phyloP scores from a whole-genome alignment of 2,888 invertebrate genomes.

The Tethea ocularis region DNA sequence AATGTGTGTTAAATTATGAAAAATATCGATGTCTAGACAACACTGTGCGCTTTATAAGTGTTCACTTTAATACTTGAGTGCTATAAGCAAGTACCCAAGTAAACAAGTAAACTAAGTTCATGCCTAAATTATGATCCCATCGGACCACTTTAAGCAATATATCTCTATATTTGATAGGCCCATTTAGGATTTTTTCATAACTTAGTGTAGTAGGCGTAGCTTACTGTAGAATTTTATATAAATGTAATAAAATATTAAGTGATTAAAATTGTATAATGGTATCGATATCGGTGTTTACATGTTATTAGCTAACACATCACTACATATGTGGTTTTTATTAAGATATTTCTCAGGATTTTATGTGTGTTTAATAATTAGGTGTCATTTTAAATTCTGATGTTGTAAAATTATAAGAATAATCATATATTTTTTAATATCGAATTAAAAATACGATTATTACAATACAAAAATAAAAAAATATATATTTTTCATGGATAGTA shows the following conservation, averaged over 20 bases:
- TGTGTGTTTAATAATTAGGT: slow-evolving; percentile 32
- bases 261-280: slow-evolving; percentile 10
- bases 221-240: slow-evolving; percentile 41
- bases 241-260: slow-evolving; percentile 14
- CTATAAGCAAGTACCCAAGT: slow-evolving; percentile 23
- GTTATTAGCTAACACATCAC: slow-evolving; percentile 8
- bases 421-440: slow-evolving; percentile 12
- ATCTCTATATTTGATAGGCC: slow-evolving; percentile 72
- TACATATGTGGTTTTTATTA: background rate
- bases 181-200: slow-evolving; percentile 62
- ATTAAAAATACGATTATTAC: background rate
- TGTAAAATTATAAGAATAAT: slow-evolving; percentile 20
- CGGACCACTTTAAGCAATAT: slow-evolving; percentile 82
- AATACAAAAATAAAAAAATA: too few species aligned
- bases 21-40: background rate
- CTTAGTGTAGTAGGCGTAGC: slow-evolving; percentile 65
- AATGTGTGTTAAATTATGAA: background rate
- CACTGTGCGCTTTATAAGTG: slow-evolving; percentile 12
- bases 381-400: slow-evolving; percentile 19
- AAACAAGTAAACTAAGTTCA: slow-evolving; percentile 50
- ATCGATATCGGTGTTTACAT: slow-evolving; percentile 12
- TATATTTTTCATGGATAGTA: too few species aligned
- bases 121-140: slow-evolving; percentile 70
- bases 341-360: slow-evolving; percentile 21
- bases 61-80: slow-evolving; percentile 8